phyloP scores from a whole-genome alignment of 2,113 vertebrate genomes.

The Mandrillus leucophaeus region DNA sequence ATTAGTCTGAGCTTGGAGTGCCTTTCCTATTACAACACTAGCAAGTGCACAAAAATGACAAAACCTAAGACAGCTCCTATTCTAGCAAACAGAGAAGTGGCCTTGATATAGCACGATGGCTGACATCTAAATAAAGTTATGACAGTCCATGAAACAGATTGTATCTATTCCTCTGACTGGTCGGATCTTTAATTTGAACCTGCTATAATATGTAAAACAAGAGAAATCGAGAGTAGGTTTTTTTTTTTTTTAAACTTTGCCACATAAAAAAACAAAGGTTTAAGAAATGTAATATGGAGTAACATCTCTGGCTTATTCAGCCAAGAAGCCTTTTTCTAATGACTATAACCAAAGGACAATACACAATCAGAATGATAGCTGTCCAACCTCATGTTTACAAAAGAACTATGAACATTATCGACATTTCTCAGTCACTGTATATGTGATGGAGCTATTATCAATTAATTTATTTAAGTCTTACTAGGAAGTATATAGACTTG shows the following conservation, averaged over 20 bases:
- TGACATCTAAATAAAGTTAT: neutral
- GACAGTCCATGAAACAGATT: neutral
- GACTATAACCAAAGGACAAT: neutral
- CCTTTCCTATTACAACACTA: neutral
- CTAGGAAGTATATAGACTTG: neutral
- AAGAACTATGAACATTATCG: neutral
- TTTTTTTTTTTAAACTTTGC: neutral
- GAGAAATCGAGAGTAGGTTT: neutral
- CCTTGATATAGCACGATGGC: conserved; percentile 40
- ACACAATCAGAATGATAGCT: neutral
- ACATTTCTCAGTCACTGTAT: neutral
- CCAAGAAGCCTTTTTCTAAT: neutral
- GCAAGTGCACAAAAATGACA: conserved; percentile 26
- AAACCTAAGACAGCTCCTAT: neutral
- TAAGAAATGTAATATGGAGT: neutral
- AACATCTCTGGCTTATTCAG: neutral
- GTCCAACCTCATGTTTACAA: neutral
- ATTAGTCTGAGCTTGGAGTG: neutral
- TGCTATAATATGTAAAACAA: neutral
- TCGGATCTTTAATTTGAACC: neutral
- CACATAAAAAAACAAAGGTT: neutral
- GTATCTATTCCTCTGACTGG: neutral
- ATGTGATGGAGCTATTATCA: neutral
- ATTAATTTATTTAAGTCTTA: conserved; percentile 12
- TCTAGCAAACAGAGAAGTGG: neutral